Evolutionary conservation across 2,888 invertebrate species (phyloP), one percentile per base, ranked within the genome.

Genomic region (Autographa pulchrina): DNA sequence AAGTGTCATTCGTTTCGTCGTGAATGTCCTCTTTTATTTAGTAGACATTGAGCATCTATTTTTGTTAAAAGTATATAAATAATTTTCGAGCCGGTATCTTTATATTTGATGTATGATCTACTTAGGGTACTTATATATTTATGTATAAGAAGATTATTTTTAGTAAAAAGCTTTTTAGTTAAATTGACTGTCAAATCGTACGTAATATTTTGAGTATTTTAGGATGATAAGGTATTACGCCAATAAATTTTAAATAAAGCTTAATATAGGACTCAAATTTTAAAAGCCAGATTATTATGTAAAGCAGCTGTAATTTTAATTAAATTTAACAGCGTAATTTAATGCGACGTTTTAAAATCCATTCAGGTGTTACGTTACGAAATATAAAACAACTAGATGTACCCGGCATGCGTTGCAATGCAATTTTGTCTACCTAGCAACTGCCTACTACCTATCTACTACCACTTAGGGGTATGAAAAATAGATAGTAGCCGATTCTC

Each of bases 1-100:
- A 90, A 89, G 87, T 89, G 85, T 87, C 87, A 81, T 87, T 89
- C 62, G 70, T 80, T 77, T 83, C 65, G 54, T 78, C 72, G 72
- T 69, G 60, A 74, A 75, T 66, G 70, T 76, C 59, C 67, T 70
- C 64, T 78, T 77, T 77, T 77, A 78, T 83, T 80, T 77, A 82
- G 59, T 61, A 59, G 66, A 75, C 25, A 66, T 76, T 60, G 65
- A 74, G 48, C 8, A 63, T 25, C 62, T 66, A 72, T 72, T 78
- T 73, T 72, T 74, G 54, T 61, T 64, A 56, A 56, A 32, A 65
- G 61, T 64, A 60, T 54, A 74, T 71, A 65, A 74, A 71, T 81
- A 48, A 80, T 67, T 43, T 64, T 67, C 31, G 5, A 54, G 32
- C 7, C 31, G 14, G 5, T 32, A 16, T 58, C 6, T 58, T 16